These are phyloP conservation scores for Eurystomus gularis DNA, from an alignment of 2,113 vertebrate species.

Conservation along the genomic window DNA sequence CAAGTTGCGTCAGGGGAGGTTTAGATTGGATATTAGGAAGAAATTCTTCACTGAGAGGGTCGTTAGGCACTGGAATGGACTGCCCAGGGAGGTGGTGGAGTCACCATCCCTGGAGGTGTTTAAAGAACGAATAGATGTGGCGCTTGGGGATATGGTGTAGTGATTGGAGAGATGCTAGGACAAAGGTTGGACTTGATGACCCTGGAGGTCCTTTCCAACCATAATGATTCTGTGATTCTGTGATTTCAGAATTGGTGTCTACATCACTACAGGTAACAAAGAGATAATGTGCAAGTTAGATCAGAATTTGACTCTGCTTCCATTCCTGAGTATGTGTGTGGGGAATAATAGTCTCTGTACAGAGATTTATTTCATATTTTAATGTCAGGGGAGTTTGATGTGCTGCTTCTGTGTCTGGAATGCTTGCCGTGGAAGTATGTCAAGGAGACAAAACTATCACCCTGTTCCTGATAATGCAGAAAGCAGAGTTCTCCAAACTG, in stretches of 20 bases:
- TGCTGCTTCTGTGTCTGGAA: neutral
- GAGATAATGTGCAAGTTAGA: neutral
- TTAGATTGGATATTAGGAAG: too few species aligned
- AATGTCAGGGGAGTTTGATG: neutral
- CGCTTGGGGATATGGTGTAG: too few species aligned
- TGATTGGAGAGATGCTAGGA: too few species aligned
- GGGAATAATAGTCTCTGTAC: neutral
- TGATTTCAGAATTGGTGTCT: neutral
- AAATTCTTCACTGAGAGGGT: too few species aligned
- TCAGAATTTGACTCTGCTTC: neutral
- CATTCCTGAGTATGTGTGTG: neutral
- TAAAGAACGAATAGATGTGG: too few species aligned
- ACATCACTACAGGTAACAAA: neutral
- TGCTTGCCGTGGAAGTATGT: neutral
- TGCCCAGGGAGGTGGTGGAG: too few species aligned
- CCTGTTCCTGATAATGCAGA: neutral
- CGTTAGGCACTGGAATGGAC: too few species aligned
- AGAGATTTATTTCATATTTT: slow-evolving; percentile 25
- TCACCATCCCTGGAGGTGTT: too few species aligned
- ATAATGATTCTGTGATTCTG: too few species aligned
- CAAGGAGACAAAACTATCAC: slow-evolving; percentile 16
- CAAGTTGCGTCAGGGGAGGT: too few species aligned
- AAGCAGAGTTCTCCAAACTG: neutral
- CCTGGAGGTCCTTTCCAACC: too few species aligned
- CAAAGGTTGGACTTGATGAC: too few species aligned